Conservation (phyloP, 1,140 invertebrate species). For the Brachionus asplanchnoidis region DNA sequence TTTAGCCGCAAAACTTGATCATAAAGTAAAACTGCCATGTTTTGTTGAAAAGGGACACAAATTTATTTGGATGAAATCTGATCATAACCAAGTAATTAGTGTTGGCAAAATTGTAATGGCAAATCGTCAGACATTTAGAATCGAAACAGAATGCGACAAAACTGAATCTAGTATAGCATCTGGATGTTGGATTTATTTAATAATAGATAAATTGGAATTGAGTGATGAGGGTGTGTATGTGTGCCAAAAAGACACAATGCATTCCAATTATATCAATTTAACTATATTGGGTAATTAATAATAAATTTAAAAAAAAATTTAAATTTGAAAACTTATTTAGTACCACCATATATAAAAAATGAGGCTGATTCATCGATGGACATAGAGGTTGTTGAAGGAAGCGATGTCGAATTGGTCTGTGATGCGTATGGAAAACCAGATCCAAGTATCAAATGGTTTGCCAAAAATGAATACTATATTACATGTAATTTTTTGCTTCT, state of each 20-base stretch:
- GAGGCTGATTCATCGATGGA: neutral
- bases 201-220: neutral
- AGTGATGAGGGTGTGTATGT: conserved; percentile 7
- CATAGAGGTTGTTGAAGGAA: neutral
- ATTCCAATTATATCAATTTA: neutral
- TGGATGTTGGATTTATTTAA: neutral
- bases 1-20: neutral
- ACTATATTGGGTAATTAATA: neutral
- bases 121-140: neutral
- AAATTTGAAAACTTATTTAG: neutral
- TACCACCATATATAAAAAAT: conserved; percentile 20
- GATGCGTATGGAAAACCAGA: conserved; percentile 21
- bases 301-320: neutral
- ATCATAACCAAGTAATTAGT: conserved; percentile 1
- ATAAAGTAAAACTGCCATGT: neutral
- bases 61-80: conserved; percentile 20
- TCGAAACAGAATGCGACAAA: neutral
- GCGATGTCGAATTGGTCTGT: neutral
- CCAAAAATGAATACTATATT: neutral
- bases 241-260: conserved; percentile 34
- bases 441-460: conserved; percentile 25
- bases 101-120: neutral
- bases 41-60: conserved; percentile 7
- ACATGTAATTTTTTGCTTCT: neutral
- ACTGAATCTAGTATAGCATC: neutral